Percentiles rank a stretch among this genome's conserved stretches.
phyloP scores from a whole-genome alignment of 2,797 vertebrate genomes.

The Sparus aurata region DNA sequence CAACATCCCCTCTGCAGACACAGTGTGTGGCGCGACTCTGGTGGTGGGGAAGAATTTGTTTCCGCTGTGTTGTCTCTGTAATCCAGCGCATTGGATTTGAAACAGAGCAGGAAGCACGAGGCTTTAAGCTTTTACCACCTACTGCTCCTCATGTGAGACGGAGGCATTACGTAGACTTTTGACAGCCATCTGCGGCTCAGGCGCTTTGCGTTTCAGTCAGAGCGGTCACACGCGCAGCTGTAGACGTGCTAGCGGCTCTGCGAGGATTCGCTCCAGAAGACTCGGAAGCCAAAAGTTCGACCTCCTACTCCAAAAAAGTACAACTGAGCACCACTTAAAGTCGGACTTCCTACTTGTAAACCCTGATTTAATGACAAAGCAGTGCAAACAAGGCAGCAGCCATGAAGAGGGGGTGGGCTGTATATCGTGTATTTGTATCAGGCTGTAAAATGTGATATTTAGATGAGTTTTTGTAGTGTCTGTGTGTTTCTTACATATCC shows the following conservation, averaged over 20 bases:
- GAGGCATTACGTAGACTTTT: background rate
- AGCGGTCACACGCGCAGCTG: background rate
- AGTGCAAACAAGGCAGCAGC: too few species aligned
- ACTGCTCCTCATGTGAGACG: conserved; percentile 4
- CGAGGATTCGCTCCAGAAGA: too few species aligned
- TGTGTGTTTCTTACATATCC: too few species aligned
- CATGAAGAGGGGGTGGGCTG: too few species aligned
- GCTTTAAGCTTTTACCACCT: conserved; percentile 5
- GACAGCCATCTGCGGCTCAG: background rate
- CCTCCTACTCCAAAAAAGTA: too few species aligned
- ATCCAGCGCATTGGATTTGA: conserved; percentile 13
- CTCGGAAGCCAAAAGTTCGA: too few species aligned
- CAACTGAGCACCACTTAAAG: too few species aligned
- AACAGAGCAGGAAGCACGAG: conserved; percentile 7
- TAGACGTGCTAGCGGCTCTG: background rate
- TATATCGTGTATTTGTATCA: too few species aligned
- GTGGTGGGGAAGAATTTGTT: conserved; percentile 2
- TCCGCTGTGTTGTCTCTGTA: conserved; percentile 14
- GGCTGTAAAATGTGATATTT: too few species aligned
- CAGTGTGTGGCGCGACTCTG: conserved; percentile 1
- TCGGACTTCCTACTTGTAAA: too few species aligned
- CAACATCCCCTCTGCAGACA: conserved; percentile 12
- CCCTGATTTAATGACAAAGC: too few species aligned
- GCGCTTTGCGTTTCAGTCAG: background rate
- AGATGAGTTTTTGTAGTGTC: too few species aligned